These are phyloP conservation scores for Pristionchus arcanus DNA, from an alignment of 2,888 invertebrate genomes.

Conservation along the genomic window DNA sequence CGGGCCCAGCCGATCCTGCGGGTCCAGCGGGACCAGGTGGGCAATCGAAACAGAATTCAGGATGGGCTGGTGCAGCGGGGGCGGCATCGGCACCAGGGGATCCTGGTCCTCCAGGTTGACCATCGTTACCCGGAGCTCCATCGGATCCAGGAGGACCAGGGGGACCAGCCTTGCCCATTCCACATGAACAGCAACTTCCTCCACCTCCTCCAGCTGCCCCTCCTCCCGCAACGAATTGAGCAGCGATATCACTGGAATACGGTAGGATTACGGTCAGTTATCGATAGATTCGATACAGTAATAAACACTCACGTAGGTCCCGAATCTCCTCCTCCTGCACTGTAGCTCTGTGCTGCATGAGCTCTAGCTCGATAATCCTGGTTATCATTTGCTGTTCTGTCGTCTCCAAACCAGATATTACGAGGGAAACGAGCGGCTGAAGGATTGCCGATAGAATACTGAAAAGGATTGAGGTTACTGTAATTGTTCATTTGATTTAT, in stretches of 20 bases:
- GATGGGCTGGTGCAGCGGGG: conserved; percentile 44
- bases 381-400: neutral
- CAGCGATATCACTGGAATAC: conserved; percentile 43
- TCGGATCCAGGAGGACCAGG: conserved; percentile 45
- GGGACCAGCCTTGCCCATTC: conserved; percentile 46
- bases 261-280: neutral
- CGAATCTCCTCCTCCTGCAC: neutral
- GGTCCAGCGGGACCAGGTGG: conserved; percentile 52
- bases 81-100: conserved; percentile 37
- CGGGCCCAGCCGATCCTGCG: conserved; percentile 46
- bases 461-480: neutral
- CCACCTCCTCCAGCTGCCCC: conserved; percentile 11
- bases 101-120: conserved; percentile 41
- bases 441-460: neutral
- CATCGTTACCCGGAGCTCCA: conserved; percentile 50
- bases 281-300: conserved; percentile 4
- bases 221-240: conserved; percentile 39
- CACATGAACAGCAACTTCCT: conserved; percentile 39
- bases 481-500: no score
- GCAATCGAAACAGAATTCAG: conserved; percentile 52
- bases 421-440: conserved; percentile 27
- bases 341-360: neutral
- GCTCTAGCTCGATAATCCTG: neutral
- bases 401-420: conserved; percentile 28
- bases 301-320: conserved; percentile 28